Base-by-base conservation (phyloP, 1,140 invertebrate genomes). In the Aphidius ervi region DNA sequence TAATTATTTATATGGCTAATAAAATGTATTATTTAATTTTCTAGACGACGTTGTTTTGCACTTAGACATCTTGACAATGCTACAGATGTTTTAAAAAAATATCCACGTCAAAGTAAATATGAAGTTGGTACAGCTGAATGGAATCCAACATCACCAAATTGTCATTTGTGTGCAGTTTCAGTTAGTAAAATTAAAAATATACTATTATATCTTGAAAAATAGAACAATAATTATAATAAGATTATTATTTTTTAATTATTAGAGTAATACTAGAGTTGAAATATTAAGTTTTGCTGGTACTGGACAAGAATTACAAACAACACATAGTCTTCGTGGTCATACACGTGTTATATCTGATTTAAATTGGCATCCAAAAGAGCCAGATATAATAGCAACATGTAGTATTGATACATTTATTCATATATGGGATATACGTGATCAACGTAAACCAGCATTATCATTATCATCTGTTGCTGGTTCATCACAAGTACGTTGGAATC, bases 361-460 rank as follows among this genome's bases (percentile, higher is more conserved):
- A 50, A 93, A 97, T 76, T 98, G 95, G 91, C 93, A 95, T 71
- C 85, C 87, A 61, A 89, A 89, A 74, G 89, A 96, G 74, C 87
- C 91, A n/a, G 91, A 94, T 74, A 76, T 94, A 10, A 81, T 98
- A 62, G 94, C 94, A 9, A 94, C 93, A 42, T 95, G 93, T 71
- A 96, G 94, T 31, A 92, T 94, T 45, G 95, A 98, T 74, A 94
- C 92, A 48, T 97, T 90, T 70, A 94, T 94, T 56, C 88, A 95
- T 74, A 84, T 98, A 47, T 97, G 95, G 95, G 95, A 97, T 73
- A 82, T 95, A 8, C 82, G 93, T 72, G 94, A 96, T 77, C 81
- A 89, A 5, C 83, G 90, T 62, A 89, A 89, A 74, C 94, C 94
- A 40, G 81, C 85, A 10, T 73, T 90, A 31, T 93, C 92, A 42